Conservation (phyloP, 92 coral and sea anemone genomes). For the Micromussa lordhowensis region DNA sequence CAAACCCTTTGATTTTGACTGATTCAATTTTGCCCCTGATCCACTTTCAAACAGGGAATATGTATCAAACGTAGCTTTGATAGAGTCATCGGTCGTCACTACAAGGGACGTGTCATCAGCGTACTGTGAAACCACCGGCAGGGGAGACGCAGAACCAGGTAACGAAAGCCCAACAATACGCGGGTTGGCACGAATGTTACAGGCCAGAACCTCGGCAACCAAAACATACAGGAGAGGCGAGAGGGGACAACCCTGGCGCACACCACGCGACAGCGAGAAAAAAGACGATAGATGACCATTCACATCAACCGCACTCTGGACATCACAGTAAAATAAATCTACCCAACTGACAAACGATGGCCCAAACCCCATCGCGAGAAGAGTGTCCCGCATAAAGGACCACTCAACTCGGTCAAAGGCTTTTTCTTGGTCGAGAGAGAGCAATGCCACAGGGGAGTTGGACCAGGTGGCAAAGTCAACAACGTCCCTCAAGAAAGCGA, state of each 20-base stretch:
- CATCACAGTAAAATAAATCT: background rate
- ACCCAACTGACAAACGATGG: constrained; percentile 28
- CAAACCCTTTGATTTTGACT: too few relatives aligned
- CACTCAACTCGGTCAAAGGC: constrained; percentile 22
- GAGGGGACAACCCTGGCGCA: constrained; percentile 24
- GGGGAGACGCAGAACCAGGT: background rate
- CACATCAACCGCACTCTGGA: constrained; percentile 21
- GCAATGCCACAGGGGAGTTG: background rate
- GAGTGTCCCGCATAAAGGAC: background rate
- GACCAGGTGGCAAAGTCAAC: background rate
- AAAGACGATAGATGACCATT: constrained; percentile 7
- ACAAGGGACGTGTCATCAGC: background rate
- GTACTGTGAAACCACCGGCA: background rate
- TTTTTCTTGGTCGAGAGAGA: constrained; percentile 5
- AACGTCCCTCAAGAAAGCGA: constrained; percentile 5
- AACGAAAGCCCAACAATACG: background rate
- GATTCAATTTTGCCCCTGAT: too few relatives aligned
- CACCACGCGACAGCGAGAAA: constrained; percentile 26
- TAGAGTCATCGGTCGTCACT: too few relatives aligned
- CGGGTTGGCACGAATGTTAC: constrained; percentile 17
- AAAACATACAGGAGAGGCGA: background rate
- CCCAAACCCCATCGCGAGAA: constrained; percentile 12
- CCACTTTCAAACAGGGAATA: too few relatives aligned
- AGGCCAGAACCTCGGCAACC: constrained; percentile 11
- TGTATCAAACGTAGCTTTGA: too few relatives aligned